Conservation (phyloP, 2,797 vertebrate species). For the Anguilla obscura region DNA sequence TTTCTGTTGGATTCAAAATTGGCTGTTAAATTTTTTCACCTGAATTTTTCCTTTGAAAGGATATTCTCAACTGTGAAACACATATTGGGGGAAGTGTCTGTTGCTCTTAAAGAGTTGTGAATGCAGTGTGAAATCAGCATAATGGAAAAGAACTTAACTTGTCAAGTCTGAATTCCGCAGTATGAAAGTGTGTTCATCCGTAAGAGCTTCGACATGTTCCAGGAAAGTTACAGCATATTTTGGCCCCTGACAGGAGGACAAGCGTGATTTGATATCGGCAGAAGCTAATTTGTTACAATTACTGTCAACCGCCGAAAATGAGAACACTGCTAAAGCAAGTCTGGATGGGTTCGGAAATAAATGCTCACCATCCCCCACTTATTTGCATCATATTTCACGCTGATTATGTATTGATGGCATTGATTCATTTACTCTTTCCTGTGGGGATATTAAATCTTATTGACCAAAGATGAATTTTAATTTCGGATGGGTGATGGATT, state of each 20-base stretch:
- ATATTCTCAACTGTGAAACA: neutral
- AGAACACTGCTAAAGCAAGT: conserved; percentile 78
- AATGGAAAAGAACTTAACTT: neutral
- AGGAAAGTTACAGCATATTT: conserved; percentile 15
- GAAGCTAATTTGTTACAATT: conserved; percentile 89
- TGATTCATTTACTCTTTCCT: conserved; percentile 86
- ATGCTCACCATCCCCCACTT: conserved; percentile 49
- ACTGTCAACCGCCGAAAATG: conserved; percentile 80
- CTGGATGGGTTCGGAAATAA: conserved; percentile 66
- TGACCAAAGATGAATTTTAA: conserved; percentile 93
- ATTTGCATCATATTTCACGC: conserved; percentile 87
- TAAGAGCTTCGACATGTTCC: neutral
- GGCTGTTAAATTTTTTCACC: neutral
- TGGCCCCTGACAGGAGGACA: conserved; percentile 72
- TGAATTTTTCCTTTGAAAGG: conserved; percentile 4
- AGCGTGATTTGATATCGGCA: conserved; percentile 82
- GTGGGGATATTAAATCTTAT: conserved; percentile 92
- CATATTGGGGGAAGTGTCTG: neutral
- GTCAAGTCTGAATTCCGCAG: conserved; percentile 1
- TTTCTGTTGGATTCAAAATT: neutral
- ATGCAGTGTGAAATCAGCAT: neutral
- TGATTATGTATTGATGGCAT: conserved; percentile 92
- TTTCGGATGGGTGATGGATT: conserved; percentile 93
- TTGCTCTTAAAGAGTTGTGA: neutral
- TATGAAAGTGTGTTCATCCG: neutral